These are phyloP conservation scores for Brachycybe producta DNA, from an alignment of 2,888 invertebrate genomes.

Conservation along the genomic window DNA sequence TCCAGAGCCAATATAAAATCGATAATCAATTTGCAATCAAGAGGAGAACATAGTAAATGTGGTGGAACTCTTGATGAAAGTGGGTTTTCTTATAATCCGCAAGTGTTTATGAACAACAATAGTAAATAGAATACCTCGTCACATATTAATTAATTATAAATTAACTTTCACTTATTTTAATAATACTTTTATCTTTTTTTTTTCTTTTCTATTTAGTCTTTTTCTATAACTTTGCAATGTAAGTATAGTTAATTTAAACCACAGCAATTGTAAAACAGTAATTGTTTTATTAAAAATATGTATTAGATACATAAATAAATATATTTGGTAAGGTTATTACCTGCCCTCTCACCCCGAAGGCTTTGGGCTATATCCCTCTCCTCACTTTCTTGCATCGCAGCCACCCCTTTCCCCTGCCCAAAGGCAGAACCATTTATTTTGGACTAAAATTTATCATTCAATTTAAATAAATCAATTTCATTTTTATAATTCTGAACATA, in stretches of 20 bases:
- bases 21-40: conserved; percentile 70
- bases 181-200: neutral
- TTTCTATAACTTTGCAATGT: conserved; percentile 74
- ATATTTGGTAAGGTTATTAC: too few relatives aligned
- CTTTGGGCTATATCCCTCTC: too few relatives aligned
- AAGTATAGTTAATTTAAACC: conserved; percentile 26
- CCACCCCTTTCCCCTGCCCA: too few relatives aligned
- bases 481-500: too few relatives aligned
- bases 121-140: conserved; percentile 47
- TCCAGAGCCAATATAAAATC: conserved; percentile 61
- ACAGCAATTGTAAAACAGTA: neutral
- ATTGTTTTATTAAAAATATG: neutral
- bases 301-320: neutral
- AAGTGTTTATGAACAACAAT: conserved; percentile 66
- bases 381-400: too few relatives aligned
- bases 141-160: neutral
- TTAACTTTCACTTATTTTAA: conserved; percentile 24
- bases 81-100: conserved; percentile 75
- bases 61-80: conserved; percentile 57
- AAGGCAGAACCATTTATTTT: too few relatives aligned
- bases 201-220: conserved; percentile 48
- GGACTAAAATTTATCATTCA: too few relatives aligned
- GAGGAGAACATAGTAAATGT: conserved; percentile 76
- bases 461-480: too few relatives aligned
- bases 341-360: too few relatives aligned